A percentile compares a stretch with the other conserved stretches of the same genome.
Conservation (phyloP, 2,888 invertebrate genomes). For the Halocaridina rubra region DNA sequence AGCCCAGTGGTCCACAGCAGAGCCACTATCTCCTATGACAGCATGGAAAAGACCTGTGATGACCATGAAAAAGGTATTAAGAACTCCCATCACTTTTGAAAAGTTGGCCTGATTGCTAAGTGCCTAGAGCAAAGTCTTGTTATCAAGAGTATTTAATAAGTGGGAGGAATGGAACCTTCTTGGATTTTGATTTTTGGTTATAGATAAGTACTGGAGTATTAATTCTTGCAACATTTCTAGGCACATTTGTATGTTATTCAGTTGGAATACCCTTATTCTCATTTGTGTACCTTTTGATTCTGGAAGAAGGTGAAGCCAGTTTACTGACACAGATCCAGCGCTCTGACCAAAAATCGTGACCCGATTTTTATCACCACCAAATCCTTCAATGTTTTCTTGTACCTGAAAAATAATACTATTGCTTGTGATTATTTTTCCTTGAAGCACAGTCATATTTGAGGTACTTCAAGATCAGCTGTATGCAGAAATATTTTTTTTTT, state of each 20-base stretch:
- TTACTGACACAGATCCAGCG: slow-evolving; percentile 63
- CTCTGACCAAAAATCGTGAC: slow-evolving; percentile 64
- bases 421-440: not conserved
- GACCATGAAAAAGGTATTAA: too few species aligned
- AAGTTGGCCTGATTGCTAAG: too few species aligned
- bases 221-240: too few species aligned
- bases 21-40: slow-evolving; percentile 64
- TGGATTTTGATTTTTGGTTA: too few species aligned
- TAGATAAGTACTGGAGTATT: too few species aligned
- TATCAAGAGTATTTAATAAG: too few species aligned
- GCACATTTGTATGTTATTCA: too few species aligned
- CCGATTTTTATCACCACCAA: slow-evolving; percentile 64
- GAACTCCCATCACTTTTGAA: too few species aligned
- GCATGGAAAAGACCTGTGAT: slow-evolving; percentile 58
- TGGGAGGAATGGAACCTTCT: too few species aligned
- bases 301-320: slow-evolving; percentile 50
- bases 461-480: not conserved
- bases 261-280: too few species aligned
- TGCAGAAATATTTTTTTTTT: not conserved
- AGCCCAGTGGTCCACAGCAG: slow-evolving; percentile 64
- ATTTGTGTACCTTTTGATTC: not conserved
- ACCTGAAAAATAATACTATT: slow-evolving; percentile 28
- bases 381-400: slow-evolving; percentile 64
- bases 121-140: too few species aligned
- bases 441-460: not conserved